phyloP scores from a whole-genome alignment of 2,797 vertebrate genomes.

The Anabas testudineus region DNA sequence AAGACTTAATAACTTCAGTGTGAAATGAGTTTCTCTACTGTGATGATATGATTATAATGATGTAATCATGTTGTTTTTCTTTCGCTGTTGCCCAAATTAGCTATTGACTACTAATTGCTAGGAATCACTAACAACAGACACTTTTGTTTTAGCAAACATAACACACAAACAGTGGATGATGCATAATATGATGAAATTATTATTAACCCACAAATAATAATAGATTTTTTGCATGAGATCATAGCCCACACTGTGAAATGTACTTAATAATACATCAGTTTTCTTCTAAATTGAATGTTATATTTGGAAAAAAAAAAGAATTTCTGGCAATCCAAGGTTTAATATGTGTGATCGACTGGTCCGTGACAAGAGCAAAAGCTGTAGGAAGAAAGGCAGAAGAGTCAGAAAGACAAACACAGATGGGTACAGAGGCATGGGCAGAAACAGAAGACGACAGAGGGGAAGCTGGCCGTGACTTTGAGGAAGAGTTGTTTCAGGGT shows the following conservation, averaged over 20 bases:
- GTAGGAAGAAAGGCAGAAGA: background rate
- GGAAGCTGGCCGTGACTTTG: constrained; percentile 85
- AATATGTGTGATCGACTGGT: background rate
- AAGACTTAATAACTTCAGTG: background rate
- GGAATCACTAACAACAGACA: no score
- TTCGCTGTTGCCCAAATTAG: background rate
- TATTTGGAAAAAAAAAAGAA: background rate
- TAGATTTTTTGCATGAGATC: no score
- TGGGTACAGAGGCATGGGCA: background rate
- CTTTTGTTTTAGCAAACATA: no score
- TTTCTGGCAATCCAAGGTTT: background rate
- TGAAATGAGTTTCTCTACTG: background rate
- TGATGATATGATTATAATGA: background rate
- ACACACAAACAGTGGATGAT: background rate
- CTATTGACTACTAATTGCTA: background rate
- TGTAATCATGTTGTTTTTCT: background rate
- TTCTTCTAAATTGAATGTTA: background rate
- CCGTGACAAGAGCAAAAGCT: background rate
- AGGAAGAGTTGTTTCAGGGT: constrained; percentile 85
- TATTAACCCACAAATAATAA: background rate
- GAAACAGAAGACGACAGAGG: constrained; percentile 22
- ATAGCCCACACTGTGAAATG: background rate
- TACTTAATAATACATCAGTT: background rate
- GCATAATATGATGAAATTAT: background rate
- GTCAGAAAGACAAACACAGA: background rate